Evolutionary conservation across 35 echinoderm and acorn worm genomes (phyloP).

Genomic region (Diadema setosum): DNA sequence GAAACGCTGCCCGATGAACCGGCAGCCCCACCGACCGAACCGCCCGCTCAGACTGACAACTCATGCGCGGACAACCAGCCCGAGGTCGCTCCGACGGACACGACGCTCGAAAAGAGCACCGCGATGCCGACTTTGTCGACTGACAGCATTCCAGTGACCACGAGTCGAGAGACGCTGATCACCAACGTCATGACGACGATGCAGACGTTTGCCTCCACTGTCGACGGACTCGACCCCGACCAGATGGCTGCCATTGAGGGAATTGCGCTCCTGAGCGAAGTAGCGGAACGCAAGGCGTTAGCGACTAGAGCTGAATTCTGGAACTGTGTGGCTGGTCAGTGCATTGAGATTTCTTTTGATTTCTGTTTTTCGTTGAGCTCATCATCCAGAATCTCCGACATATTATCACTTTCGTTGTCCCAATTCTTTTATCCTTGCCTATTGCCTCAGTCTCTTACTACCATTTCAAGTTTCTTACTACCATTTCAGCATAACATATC

Average conservation of each 20-base stretch:
- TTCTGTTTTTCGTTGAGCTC: too few relatives aligned
- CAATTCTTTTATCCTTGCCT: too few relatives aligned
- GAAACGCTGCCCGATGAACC: not conserved
- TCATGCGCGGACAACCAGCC: not conserved
- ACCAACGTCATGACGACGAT: constrained; percentile 77
- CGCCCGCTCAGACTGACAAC: not conserved
- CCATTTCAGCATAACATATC: too few relatives aligned
- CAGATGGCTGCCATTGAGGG: constrained; percentile 93
- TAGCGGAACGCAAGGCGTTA: constrained; percentile 76
- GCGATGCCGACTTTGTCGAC: not conserved
- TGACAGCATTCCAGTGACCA: not conserved
- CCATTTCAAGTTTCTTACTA: too few relatives aligned
- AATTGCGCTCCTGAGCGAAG: constrained; percentile 91
- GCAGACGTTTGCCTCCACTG: constrained; percentile 73
- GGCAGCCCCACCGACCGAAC: not conserved
- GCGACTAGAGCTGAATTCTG: constrained; percentile 34
- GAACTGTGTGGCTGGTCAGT: not conserved
- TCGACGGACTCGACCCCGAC: constrained; percentile 78
- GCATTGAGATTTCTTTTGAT: not conserved
- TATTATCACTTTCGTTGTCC: too few relatives aligned
- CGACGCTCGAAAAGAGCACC: not conserved
- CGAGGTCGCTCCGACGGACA: not conserved
- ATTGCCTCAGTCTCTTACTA: too few relatives aligned
- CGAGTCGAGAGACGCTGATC: constrained; percentile 71
- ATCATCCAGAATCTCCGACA: too few relatives aligned